A percentile compares a stretch with the other conserved stretches of the same genome.
These are phyloP conservation scores for Toxotes chatareus DNA, from an alignment of 2,113 vertebrate genomes.

Conservation along the genomic window DNA sequence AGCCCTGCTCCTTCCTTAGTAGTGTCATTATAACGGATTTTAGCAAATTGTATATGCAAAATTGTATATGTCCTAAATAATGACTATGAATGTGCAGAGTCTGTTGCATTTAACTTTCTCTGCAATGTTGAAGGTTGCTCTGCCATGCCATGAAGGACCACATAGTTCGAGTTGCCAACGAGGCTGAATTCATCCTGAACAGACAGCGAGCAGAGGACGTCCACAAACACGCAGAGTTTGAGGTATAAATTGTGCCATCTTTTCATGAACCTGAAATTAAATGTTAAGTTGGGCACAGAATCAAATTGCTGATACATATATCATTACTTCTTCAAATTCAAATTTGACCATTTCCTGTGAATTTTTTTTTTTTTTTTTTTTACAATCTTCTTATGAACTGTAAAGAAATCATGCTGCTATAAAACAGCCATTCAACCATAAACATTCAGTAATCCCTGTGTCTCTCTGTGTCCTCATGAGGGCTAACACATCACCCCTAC, in stretches of 20 bases:
- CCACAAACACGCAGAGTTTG: slow-evolving; percentile 97
- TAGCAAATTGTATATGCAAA: not conserved
- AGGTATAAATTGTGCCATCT: slow-evolving; percentile 83
- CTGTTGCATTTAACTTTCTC: slow-evolving; percentile 24
- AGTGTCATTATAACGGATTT: not conserved
- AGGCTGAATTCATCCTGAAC: slow-evolving; percentile 98
- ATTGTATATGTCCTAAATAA: not conserved
- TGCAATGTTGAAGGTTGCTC: slow-evolving; percentile 85
- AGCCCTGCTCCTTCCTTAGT: not conserved
- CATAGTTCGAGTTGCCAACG: slow-evolving; percentile 97
- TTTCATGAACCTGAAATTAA: slow-evolving; percentile 4
- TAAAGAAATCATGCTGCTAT: slow-evolving; percentile 60
- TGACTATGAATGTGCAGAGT: not conserved
- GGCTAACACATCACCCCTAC: slow-evolving; percentile 58
- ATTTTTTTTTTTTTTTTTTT: slow-evolving; percentile 40
- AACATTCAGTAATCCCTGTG: slow-evolving; percentile 55
- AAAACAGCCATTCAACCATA: slow-evolving; percentile 34
- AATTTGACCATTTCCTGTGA: slow-evolving; percentile 8
- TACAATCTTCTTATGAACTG: slow-evolving; percentile 30
- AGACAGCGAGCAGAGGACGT: slow-evolving; percentile 97
- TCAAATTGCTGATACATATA: not conserved
- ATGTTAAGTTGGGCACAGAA: not conserved
- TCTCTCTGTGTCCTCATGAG: slow-evolving; percentile 62
- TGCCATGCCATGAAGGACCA: slow-evolving; percentile 99
- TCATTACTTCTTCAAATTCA: not conserved